These are phyloP conservation scores for Sparidentex hasta DNA, from an alignment of 2,797 vertebrate genomes.

Conservation along the genomic window DNA sequence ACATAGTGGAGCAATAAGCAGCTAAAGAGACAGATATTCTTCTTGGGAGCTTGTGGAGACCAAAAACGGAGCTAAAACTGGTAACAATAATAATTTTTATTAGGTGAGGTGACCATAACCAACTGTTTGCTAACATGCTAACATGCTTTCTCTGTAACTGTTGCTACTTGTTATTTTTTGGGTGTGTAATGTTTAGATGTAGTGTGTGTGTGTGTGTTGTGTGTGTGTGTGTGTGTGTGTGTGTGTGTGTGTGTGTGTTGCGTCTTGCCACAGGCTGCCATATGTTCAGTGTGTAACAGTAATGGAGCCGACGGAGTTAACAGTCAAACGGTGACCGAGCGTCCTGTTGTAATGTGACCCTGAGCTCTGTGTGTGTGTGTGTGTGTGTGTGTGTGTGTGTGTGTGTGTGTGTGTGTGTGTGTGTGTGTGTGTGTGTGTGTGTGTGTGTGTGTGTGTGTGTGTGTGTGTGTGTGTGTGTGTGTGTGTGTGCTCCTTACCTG, in stretches of 20 bases:
- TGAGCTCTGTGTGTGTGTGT: constrained; percentile 19
- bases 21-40: no score
- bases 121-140: no score
- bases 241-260: not conserved
- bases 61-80: no score
- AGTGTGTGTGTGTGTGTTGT: not conserved
- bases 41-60: no score
- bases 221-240: not conserved
- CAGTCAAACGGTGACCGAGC: constrained; percentile 52
- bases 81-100: no score
- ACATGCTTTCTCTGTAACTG: no score
- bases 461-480: constrained; percentile 14
- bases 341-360: constrained; percentile 68
- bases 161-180: no score
- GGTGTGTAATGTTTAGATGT: no score
- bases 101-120: no score
- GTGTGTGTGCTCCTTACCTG: constrained; percentile 29
- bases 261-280: constrained; percentile 18
- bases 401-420: constrained; percentile 23
- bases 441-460: constrained; percentile 23
- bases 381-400: constrained; percentile 4
- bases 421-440: constrained; percentile 24
- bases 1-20: no score
- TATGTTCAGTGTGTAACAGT: constrained; percentile 54
- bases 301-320: constrained; percentile 47